Conservation (phyloP, 2,888 invertebrate species). For the Coleophora deauratella region DNA sequence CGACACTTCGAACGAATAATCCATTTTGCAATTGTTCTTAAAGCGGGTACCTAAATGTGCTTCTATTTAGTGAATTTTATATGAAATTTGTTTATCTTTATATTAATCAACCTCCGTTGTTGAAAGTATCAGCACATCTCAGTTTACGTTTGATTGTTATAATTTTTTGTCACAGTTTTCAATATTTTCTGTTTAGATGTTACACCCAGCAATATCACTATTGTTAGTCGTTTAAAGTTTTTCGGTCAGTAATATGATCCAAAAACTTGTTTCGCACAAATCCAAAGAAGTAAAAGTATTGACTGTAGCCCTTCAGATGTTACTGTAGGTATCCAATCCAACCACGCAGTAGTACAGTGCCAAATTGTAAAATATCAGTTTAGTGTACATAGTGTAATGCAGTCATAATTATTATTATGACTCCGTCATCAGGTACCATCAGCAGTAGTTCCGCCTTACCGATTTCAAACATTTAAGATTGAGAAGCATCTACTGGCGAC, state of each 20-base stretch:
- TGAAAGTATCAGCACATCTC: no score
- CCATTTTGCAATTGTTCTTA: background rate
- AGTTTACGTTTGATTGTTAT: no score
- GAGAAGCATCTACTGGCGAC: no score
- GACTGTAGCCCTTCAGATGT: slow-evolving; percentile 26
- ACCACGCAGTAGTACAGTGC: slow-evolving; percentile 42
- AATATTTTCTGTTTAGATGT: no score
- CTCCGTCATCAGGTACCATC: no score
- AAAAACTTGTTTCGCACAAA: slow-evolving; percentile 31
- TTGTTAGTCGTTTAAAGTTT: slow-evolving; percentile 41
- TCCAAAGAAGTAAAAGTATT: slow-evolving; percentile 38
- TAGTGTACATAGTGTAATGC: slow-evolving; percentile 11
- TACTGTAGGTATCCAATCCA: slow-evolving; percentile 13
- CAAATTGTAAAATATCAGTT: slow-evolving; percentile 49
- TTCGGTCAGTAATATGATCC: slow-evolving; percentile 46
- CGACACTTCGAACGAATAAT: slow-evolving; percentile 49
- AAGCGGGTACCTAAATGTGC: slow-evolving; percentile 7
- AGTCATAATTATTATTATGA: no score
- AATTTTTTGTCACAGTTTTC: no score
- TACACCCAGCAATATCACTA: slow-evolving; percentile 27
- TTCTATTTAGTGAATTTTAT: background rate
- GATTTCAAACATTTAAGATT: no score
- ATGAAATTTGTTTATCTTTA: background rate
- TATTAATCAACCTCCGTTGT: background rate
- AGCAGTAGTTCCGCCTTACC: no score